These are phyloP conservation scores for Octodon degus DNA, from an alignment of 2,113 vertebrate genomes.

Conservation along the genomic window DNA sequence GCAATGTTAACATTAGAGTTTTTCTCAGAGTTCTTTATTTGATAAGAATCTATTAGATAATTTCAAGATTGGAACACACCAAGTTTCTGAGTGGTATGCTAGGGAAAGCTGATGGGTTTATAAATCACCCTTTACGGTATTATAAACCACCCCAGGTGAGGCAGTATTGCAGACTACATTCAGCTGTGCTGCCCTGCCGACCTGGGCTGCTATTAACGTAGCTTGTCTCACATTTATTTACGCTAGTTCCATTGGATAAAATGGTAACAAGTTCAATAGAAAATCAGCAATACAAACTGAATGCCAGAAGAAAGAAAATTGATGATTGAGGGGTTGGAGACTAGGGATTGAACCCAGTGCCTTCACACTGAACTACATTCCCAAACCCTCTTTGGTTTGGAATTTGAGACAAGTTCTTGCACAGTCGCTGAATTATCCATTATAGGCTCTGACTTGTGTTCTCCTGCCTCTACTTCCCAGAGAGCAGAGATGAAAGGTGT, in stretches of 20 bases:
- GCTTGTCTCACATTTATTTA: not conserved
- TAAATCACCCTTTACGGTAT: not conserved
- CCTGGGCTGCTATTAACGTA: not conserved
- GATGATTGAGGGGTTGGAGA: not conserved
- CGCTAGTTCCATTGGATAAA: not conserved
- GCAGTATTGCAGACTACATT: not conserved
- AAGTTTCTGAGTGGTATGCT: not conserved
- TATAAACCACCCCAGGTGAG: not conserved
- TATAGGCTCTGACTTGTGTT: not conserved
- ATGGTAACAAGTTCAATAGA: not conserved
- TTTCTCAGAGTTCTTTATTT: slow-evolving; percentile 27
- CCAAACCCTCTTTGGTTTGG: not conserved
- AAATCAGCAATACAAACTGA: not conserved
- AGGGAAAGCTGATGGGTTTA: not conserved
- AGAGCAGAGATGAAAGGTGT: not conserved
- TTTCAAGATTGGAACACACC: not conserved
- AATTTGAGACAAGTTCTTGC: not conserved
- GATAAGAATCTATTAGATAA: not conserved
- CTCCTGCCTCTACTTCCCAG: not conserved
- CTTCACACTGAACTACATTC: not conserved
- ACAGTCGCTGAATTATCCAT: not conserved
- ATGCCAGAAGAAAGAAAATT: not conserved
- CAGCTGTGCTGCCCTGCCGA: not conserved
- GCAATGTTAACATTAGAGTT: not conserved
- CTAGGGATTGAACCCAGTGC: not conserved